These are phyloP conservation scores for Magallana gigas DNA, from an alignment of 1,140 invertebrate species.

Conservation along the genomic window DNA sequence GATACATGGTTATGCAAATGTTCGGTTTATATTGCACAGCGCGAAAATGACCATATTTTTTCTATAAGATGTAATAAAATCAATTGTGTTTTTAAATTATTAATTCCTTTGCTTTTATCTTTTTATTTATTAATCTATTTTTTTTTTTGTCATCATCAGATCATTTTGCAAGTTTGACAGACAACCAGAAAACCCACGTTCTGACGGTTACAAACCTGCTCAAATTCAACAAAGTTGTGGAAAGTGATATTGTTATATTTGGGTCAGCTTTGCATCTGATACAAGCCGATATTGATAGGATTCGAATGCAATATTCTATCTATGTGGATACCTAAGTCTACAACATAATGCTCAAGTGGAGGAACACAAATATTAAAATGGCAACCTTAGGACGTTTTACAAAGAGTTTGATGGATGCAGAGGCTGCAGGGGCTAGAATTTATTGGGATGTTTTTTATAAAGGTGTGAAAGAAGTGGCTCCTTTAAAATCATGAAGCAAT, in stretches of 20 bases:
- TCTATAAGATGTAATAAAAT: too few relatives aligned
- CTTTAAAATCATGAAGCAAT: too few relatives aligned
- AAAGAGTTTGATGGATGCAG: background rate
- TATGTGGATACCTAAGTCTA: background rate
- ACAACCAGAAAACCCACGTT: background rate
- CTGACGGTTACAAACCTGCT: background rate
- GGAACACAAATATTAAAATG: background rate
- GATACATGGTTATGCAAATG: too few relatives aligned
- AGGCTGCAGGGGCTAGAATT: background rate
- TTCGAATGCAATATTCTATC: too few relatives aligned
- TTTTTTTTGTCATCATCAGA: background rate
- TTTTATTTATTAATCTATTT: too few relatives aligned
- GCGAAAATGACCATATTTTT: too few relatives aligned
- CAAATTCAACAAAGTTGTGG: conserved; percentile 15
- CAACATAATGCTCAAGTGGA: background rate
- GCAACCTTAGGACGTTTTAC: background rate
- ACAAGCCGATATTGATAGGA: background rate
- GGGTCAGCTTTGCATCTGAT: background rate
- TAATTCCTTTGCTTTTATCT: too few relatives aligned
- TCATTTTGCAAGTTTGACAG: background rate
- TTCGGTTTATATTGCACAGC: too few relatives aligned
- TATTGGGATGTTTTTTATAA: background rate
- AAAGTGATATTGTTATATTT: background rate
- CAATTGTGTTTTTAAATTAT: too few relatives aligned
- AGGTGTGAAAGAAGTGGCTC: background rate